Evolutionary conservation across 2,113 vertebrate genomes (phyloP), one percentile per base, ranked within the genome.

Genomic region (Scophthalmus maximus): DNA sequence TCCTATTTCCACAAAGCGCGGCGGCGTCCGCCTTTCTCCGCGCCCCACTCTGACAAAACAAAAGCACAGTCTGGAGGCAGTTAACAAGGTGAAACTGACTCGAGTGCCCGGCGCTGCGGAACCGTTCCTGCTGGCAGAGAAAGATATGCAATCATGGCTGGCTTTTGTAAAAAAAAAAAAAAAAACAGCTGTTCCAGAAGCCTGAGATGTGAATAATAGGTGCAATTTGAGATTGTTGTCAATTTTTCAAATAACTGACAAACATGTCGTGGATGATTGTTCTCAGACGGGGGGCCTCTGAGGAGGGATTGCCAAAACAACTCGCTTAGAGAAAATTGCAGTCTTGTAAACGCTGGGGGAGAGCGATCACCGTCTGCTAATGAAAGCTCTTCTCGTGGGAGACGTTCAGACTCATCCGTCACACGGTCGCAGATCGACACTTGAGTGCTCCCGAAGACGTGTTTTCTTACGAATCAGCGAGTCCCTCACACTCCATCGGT

Each of bases 211-310:
- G 82, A 86, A 87, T 81, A 86, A 92, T 88, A 49, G 83, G 36
- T 44, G 83, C 75, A 85, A 84, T 88, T 76, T 73, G 88, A 79
- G 79, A 78, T 82, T 29, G 52, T 78, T 86, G 73, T 86, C 68
- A 81, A 87, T 91, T 86, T 88, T 86, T 90, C 74, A 87, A 76
- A 80, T 76, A 78, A 88, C 81, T 84, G 81, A 80, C 79, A 89
- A 89, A 89, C 87, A 87, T 65, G 22, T 79, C 57, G 51, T n/a
- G 32, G 78, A 57, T 74, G 84, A 88, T 84, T 85, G 84, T 84
- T 86, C 70, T 88, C 64, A 86, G 83, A 84, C 76, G 56, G 58
- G 53, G 34, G 69, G 55, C 47, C 71, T 67, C 73, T 15, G 63
- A 63, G 79, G 79, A 81, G 20, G 59, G 58, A 76, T 65, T 65